A percentile compares a stretch with the other conserved stretches of the same genome.
Conservation (phyloP, 2,888 invertebrate species). For the Pilophorus perplexus region DNA sequence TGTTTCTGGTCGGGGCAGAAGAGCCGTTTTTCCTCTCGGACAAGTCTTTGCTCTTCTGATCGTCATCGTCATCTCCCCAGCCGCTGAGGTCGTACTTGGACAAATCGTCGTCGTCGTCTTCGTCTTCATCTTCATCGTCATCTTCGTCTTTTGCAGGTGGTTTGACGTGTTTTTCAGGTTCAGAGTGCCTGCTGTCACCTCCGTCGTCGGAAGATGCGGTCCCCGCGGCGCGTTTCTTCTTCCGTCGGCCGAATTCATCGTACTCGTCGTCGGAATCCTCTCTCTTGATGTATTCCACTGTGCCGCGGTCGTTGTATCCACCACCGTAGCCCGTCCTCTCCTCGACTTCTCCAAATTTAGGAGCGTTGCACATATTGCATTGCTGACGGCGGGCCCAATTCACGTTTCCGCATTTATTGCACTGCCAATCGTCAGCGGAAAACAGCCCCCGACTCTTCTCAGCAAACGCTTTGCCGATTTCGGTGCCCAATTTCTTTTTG, state of each 20-base stretch:
- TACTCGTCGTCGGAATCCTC: slow-evolving; percentile 89
- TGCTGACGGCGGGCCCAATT: slow-evolving; percentile 96
- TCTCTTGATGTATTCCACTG: slow-evolving; percentile 90
- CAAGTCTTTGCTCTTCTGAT: slow-evolving; percentile 46
- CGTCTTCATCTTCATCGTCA: slow-evolving; percentile 61
- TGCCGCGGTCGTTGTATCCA: slow-evolving; percentile 92
- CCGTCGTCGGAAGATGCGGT: slow-evolving; percentile 36
- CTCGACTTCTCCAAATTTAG: slow-evolving; percentile 92
- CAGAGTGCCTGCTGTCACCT: slow-evolving; percentile 16
- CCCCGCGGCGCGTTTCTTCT: slow-evolving; percentile 54
- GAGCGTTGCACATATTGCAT: slow-evolving; percentile 98
- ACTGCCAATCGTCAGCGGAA: slow-evolving; percentile 99
- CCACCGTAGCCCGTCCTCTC: slow-evolving; percentile 78
- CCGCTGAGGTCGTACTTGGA: slow-evolving; percentile 70
- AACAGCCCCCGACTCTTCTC: slow-evolving; percentile 95
- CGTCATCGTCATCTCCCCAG: slow-evolving; percentile 57
- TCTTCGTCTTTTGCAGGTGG: slow-evolving; percentile 54
- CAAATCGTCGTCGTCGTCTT: slow-evolving; percentile 66
- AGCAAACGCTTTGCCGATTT: slow-evolving; percentile 96
- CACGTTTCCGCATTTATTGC: slow-evolving; percentile 99
- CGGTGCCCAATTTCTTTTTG: slow-evolving; percentile 85
- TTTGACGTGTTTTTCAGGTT: slow-evolving; percentile 47
- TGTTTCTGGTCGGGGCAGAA: slow-evolving; percentile 3
- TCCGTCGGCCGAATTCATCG: slow-evolving; percentile 70
- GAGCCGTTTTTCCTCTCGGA: slow-evolving; percentile 40